Percentiles rank a stretch among this genome's conserved stretches.
Evolutionary conservation across 2,797 vertebrate genomes (phyloP).

Genomic region (Furcifer pardalis): DNA sequence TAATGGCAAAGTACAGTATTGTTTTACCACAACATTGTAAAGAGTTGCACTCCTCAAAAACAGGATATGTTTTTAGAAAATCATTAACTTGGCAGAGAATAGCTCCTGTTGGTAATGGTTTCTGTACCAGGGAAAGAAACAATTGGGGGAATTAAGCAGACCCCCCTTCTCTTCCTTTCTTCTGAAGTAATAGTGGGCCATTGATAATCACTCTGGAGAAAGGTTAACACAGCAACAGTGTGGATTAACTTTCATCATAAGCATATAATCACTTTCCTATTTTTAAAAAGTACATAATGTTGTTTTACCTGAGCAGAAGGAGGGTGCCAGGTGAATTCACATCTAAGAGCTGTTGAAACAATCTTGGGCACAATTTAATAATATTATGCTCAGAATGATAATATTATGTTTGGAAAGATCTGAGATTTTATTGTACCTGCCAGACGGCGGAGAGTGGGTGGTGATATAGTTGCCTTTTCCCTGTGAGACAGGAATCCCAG

Average conservation of each 20-base stretch:
- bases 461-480: constrained; percentile 60
- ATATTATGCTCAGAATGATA: constrained; percentile 63
- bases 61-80: fast-evolving
- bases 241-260: constrained; percentile 21
- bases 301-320: constrained; percentile 53
- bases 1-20: neutral
- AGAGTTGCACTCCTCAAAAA: neutral
- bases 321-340: constrained; percentile 53
- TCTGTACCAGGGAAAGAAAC: neutral
- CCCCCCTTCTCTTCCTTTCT: constrained; percentile 1
- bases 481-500: constrained; percentile 51
- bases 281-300: constrained; percentile 17
- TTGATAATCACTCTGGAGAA: neutral
- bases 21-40: neutral
- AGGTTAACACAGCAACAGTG: neutral
- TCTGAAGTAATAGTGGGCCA: neutral
- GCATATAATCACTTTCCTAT: constrained; percentile 49
- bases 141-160: constrained; percentile 10
- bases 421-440: constrained; percentile 68
- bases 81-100: neutral
- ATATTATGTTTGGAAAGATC: constrained; percentile 70
- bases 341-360: constrained; percentile 57
- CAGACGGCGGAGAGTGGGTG: constrained; percentile 67
- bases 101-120: neutral
- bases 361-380: constrained; percentile 46